Conservation (phyloP, 2,888 invertebrate genomes). For the Corbicula japonica region DNA sequence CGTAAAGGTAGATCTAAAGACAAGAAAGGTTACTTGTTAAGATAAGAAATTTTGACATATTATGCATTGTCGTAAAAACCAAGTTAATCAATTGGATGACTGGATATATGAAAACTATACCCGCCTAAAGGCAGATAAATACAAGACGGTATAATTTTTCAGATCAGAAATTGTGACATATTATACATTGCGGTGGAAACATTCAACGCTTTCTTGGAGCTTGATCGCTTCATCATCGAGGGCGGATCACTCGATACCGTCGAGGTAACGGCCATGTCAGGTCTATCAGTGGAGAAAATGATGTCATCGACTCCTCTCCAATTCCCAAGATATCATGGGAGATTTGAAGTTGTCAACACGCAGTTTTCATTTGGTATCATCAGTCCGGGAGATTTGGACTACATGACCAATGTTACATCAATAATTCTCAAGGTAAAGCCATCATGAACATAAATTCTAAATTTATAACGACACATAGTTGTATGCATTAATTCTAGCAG, state of each 20-base stretch:
- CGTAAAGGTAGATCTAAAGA: no score
- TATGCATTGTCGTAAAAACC: no score
- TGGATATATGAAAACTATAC: no score
- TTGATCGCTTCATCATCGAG: constrained; percentile 65
- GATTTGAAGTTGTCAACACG: constrained; percentile 56
- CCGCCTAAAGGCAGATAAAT: no score
- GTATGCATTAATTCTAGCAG: no score
- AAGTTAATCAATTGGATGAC: no score
- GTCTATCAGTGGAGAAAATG: constrained; percentile 51
- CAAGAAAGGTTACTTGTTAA: no score
- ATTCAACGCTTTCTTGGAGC: constrained; percentile 50
- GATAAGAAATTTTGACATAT: no score
- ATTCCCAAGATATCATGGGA: constrained; percentile 42
- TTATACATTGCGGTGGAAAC: constrained; percentile 52
- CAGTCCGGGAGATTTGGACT: constrained; percentile 47
- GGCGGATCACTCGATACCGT: constrained; percentile 59
- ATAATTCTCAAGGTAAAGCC: constrained; percentile 25
- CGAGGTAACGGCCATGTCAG: constrained; percentile 41
- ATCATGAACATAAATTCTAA: no score
- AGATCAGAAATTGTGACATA: constrained; percentile 66
- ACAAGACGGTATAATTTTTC: no score
- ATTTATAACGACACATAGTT: no score
- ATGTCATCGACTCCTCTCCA: constrained; percentile 24
- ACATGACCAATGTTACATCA: constrained; percentile 23
- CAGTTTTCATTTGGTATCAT: constrained; percentile 52